phyloP scores from a whole-genome alignment of 1,140 invertebrate species.

The Pollicipes pollicipes region DNA sequence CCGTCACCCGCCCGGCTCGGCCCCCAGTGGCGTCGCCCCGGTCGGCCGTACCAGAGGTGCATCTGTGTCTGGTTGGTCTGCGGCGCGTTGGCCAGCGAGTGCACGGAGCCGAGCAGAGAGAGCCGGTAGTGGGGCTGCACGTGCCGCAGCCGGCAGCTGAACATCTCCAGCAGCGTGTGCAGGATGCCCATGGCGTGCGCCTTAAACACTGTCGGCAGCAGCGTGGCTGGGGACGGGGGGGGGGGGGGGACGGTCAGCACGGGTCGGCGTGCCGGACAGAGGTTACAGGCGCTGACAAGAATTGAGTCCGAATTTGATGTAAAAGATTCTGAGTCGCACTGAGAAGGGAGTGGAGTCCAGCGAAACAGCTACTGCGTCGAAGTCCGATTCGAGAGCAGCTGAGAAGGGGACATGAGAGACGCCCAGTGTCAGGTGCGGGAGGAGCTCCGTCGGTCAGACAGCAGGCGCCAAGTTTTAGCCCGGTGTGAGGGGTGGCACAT shows the following conservation, averaged over 20 bases:
- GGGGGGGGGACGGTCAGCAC: no score
- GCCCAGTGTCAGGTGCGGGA: no score
- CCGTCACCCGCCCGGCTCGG: no score
- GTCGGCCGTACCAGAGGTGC: slow-evolving; percentile 76
- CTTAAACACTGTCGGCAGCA: slow-evolving; percentile 39
- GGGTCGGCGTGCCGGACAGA: neutral
- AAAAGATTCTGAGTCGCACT: neutral
- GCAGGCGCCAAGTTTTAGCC: no score
- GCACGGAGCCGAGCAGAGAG: slow-evolving; percentile 50
- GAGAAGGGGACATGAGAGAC: no score
- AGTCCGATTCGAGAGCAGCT: no score
- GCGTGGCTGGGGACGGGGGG: slow-evolving; percentile 40
- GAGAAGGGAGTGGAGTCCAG: neutral
- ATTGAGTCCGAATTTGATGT: slow-evolving; percentile 4
- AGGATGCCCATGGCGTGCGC: slow-evolving; percentile 84
- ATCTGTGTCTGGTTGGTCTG: slow-evolving; percentile 89
- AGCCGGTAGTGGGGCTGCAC: slow-evolving; percentile 88
- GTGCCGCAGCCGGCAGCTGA: slow-evolving; percentile 86
- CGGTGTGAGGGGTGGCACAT: no score
- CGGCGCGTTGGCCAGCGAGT: slow-evolving; percentile 67
- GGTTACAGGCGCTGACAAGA: neutral
- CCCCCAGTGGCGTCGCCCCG: no score
- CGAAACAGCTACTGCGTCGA: neutral
- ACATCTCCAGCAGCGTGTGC: slow-evolving; percentile 89
- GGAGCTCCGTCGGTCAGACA: no score